phyloP scores from a whole-genome alignment of 2,113 vertebrate species.

The Pelmatolapia mariae region DNA sequence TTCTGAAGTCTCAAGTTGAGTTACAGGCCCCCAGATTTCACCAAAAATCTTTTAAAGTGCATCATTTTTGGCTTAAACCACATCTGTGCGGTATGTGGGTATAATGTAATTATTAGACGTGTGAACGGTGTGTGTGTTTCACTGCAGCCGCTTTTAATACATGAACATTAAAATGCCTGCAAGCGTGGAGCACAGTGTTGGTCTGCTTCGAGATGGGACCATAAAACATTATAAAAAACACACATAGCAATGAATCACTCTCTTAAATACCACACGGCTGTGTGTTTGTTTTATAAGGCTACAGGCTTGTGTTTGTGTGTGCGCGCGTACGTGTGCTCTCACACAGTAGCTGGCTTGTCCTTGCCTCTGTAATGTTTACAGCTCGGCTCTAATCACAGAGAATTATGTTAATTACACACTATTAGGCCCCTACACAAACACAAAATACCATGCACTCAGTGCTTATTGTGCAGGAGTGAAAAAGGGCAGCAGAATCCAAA shows the following conservation, averaged over 20 bases:
- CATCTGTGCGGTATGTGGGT: background rate
- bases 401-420: conserved; percentile 34
- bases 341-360: conserved; percentile 36
- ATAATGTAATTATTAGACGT: background rate
- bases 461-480: background rate
- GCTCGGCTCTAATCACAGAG: conserved; percentile 20
- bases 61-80: background rate
- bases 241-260: background rate
- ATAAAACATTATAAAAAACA: conserved; percentile 7
- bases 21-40: background rate
- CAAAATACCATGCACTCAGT: background rate
- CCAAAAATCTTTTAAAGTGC: background rate
- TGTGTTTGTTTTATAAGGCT: conserved; percentile 13
- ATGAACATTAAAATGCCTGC: conserved; percentile 8
- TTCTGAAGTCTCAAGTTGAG: background rate
- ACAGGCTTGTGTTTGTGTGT: background rate
- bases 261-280: conserved; percentile 3
- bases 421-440: background rate
- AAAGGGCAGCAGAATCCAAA: background rate
- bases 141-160: conserved; percentile 2
- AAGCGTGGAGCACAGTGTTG: background rate
- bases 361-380: conserved; percentile 22
- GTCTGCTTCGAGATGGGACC: background rate
- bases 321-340: background rate
- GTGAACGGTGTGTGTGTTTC: background rate